Evolutionary conservation across 2,888 invertebrate genomes (phyloP).

Genomic region (Abrostola tripartita): DNA sequence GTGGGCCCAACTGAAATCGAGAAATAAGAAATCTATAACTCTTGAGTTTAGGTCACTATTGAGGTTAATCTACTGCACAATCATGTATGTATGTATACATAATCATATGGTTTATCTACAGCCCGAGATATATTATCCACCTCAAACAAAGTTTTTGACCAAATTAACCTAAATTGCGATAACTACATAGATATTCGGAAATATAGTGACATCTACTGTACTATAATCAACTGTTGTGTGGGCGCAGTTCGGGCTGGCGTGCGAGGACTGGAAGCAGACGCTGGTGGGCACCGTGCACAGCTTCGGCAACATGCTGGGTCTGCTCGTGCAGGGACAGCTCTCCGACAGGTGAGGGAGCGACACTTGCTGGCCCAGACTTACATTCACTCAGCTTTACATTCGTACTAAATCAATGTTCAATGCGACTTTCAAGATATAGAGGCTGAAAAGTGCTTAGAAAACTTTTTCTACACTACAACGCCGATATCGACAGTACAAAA

Average conservation of each 20-base stretch:
- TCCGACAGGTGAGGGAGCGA: slow-evolving; percentile 80
- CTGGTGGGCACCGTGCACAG: slow-evolving; percentile 81
- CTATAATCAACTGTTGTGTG: not conserved
- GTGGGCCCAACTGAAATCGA: no score
- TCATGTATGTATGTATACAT: not conserved
- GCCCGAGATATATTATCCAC: no score
- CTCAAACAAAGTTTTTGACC: not conserved
- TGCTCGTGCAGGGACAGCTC: slow-evolving; percentile 80
- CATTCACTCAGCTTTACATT: not conserved
- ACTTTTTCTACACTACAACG: no score
- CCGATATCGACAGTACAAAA: no score
- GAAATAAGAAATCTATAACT: no score
- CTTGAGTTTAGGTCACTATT: no score
- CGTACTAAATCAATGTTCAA: no score
- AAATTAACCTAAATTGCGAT: no score
- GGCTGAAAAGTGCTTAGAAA: no score
- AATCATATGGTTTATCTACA: not conserved
- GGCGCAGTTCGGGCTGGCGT: slow-evolving; percentile 78
- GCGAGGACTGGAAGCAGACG: slow-evolving; percentile 82
- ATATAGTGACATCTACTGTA: not conserved
- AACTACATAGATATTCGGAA: not conserved
- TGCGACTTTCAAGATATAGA: no score
- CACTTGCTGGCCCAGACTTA: not conserved
- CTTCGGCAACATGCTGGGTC: slow-evolving; percentile 81
- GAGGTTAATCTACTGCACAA: not conserved